Percentiles rank a stretch among this genome's conserved stretches.
phyloP scores from a whole-genome alignment of 2,113 vertebrate genomes.

The Pampusana beccarii region DNA sequence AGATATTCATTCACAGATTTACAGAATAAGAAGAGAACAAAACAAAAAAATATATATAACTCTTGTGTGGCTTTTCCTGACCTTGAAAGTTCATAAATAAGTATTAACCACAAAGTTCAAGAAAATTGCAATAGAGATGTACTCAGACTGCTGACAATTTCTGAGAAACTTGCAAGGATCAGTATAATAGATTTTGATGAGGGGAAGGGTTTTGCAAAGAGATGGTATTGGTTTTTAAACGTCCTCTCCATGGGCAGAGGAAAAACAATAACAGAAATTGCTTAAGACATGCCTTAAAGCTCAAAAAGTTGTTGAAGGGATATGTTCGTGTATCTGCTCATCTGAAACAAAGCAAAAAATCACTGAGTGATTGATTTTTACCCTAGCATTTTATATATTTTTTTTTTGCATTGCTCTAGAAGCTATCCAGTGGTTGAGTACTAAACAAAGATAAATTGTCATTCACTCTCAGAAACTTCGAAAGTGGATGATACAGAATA shows the following conservation, averaged over 20 bases:
- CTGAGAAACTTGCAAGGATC: neutral
- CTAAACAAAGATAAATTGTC: neutral
- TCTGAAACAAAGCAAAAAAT: constrained; percentile 20
- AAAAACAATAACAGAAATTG: neutral
- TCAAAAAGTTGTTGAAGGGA: neutral
- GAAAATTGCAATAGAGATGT: neutral
- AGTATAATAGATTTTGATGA: neutral
- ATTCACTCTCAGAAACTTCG: neutral
- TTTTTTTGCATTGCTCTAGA: neutral
- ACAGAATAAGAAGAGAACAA: neutral
- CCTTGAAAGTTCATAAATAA: neutral
- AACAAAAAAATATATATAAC: neutral
- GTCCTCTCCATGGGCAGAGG: neutral
- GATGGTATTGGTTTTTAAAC: neutral
- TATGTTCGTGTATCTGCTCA: neutral
- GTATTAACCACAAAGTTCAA: neutral
- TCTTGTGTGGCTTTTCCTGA: neutral
- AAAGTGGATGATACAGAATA: neutral
- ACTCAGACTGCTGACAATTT: neutral
- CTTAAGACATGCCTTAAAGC: constrained; percentile 33
- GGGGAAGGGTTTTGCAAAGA: neutral
- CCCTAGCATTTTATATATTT: neutral
- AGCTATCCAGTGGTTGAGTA: neutral
- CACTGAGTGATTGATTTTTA: constrained; percentile 39
- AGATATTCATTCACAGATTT: neutral